Evolutionary conservation across 35 echinoderm and acorn worm species (phyloP), one percentile per base, ranked within the genome.

Genomic region (Lytechinus variegatus): DNA sequence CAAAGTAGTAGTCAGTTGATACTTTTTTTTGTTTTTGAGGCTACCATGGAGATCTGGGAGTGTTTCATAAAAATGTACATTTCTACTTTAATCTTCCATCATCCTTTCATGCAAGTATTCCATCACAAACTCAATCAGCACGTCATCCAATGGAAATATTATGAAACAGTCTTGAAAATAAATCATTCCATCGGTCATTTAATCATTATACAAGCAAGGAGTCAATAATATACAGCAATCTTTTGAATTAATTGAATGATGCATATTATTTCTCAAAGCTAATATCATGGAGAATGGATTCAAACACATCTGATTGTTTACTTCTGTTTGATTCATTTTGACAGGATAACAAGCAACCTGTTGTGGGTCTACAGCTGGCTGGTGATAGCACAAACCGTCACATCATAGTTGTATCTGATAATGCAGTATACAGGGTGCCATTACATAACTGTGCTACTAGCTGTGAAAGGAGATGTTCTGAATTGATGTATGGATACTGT

Each of bases 391-490:
- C 88, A 52, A 54, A 90, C n/a, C 27, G 88, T 90, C 88, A 90
- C 88, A 52, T 90, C 3, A 5, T 90, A 90, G 88, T 44, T 54
- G 88, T 90, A 44, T 90, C 88, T 4, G 88, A 90, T 10, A 90
- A 90, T 54, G 52, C 28, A 0, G 52, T 90, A 10, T 90, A 52
- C 88, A 90, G 52, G 13, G 52, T 90, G 4, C 88, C 88, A 21
- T 44, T 90, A 54, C 88, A 90, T 44, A 90, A 90, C 88, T 90
- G 88, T 90, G 88, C 88, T 24, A 90, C 88, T 21, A 54, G 14
- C 52, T 90, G 88, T 54, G 29, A 54, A 52, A 44, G 52, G 88
- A 90, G 28, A 54, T 90, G 88, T 90, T 44, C 28, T 7, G 27
- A 90, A 54, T 21, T 52, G 3, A 21, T 90, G 29, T 16, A 54